Conservation (phyloP, 2,113 vertebrate species). For the Pyrgilauda ruficollis region DNA sequence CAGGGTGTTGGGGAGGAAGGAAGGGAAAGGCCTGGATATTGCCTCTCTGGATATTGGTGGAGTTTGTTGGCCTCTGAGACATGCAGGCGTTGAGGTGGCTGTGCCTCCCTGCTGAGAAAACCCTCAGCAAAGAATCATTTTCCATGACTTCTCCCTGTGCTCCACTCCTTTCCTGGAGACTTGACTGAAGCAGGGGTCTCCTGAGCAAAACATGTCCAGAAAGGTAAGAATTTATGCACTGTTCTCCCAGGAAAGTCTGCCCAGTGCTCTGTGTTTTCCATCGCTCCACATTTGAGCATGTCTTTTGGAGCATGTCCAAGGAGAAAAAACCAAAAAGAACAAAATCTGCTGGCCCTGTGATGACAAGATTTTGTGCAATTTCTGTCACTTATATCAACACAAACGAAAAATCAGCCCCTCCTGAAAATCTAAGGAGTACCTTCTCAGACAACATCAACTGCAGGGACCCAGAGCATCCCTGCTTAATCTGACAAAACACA, state of each 20-base stretch:
- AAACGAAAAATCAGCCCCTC: neutral
- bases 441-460: neutral
- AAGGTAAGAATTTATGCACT: neutral
- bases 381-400: neutral
- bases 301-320: neutral
- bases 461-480: neutral
- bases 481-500: neutral
- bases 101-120: neutral
- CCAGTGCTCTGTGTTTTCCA: neutral
- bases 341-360: neutral
- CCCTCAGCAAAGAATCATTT: neutral
- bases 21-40: neutral
- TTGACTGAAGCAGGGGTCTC: neutral
- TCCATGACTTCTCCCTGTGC: neutral
- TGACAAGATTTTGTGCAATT: neutral
- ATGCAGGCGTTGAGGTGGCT: fast-evolving
- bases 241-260: neutral
- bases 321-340: neutral
- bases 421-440: neutral
- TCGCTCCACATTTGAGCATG: neutral
- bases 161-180: neutral
- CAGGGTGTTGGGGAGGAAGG: neutral
- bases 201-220: neutral
- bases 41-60: neutral
- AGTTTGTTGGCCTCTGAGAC: neutral